Percentiles rank a stretch among this genome's conserved stretches.
Conservation (phyloP, 2,113 vertebrate genomes). For the Stegastes partitus region DNA sequence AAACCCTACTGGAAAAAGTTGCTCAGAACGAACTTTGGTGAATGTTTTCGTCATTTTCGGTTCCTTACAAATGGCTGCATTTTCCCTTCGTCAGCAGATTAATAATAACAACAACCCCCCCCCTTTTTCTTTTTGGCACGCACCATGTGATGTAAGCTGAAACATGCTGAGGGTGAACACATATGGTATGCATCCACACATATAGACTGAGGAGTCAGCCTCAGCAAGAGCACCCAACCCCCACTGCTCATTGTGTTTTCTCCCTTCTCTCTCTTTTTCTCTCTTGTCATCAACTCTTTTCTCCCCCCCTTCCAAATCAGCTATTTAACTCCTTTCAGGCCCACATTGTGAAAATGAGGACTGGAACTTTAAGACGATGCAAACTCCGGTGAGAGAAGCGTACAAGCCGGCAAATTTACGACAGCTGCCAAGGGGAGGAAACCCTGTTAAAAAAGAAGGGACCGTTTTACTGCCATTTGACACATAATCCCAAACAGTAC, state of each 20-base stretch:
- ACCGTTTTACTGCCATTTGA: slow-evolving; percentile 67
- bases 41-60: slow-evolving; percentile 39
- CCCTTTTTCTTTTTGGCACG: slow-evolving; percentile 48
- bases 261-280: not conserved
- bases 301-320: not conserved
- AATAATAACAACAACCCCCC: slow-evolving; percentile 55
- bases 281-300: slow-evolving; percentile 39
- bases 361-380: slow-evolving; percentile 15
- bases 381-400: slow-evolving; percentile 22
- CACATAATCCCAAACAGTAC: slow-evolving; percentile 65
- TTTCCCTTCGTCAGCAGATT: slow-evolving; percentile 76
- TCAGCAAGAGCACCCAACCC: slow-evolving; percentile 44
- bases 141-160: slow-evolving; percentile 65
- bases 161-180: slow-evolving; percentile 70
- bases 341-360: slow-evolving; percentile 10
- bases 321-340: not conserved
- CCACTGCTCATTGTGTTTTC: slow-evolving; percentile 22
- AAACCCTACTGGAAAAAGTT: slow-evolving; percentile 47
- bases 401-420: slow-evolving; percentile 27
- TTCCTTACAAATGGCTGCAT: slow-evolving; percentile 44
- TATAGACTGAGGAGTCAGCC: slow-evolving; percentile 27
- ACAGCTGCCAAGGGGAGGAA: slow-evolving; percentile 57
- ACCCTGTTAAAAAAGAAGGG: slow-evolving; percentile 57
- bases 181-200: slow-evolving; percentile 69
- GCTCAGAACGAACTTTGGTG: slow-evolving; percentile 1